A percentile compares a stretch with the other conserved stretches of the same genome.
Conservation (phyloP, 2,797 vertebrate species). For the Manis pentadactyla region DNA sequence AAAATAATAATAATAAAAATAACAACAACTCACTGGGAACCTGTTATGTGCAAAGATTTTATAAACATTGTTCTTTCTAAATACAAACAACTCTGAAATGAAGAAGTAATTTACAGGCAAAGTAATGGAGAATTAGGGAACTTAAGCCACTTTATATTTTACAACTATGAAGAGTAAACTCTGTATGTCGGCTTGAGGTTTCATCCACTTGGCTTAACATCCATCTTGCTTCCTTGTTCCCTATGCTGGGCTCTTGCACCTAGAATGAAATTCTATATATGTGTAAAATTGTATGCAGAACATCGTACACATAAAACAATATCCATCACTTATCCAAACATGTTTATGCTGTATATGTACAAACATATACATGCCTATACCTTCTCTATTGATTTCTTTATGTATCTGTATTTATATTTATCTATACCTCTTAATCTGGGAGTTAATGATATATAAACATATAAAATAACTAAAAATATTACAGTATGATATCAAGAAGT, state of each 20-base stretch:
- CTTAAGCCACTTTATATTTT: neutral
- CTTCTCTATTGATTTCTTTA: neutral
- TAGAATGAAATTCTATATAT: neutral
- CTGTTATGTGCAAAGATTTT: constrained; percentile 31
- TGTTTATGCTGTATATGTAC: too few relatives aligned
- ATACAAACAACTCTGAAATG: neutral
- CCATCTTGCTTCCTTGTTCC: neutral
- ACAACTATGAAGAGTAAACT: neutral
- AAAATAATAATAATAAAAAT: constrained; percentile 45
- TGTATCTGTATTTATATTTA: neutral
- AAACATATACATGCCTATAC: neutral
- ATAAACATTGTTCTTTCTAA: neutral
- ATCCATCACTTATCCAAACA: neutral
- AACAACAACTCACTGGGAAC: neutral
- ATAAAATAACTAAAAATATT: neutral
- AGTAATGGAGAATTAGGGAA: neutral
- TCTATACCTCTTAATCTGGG: neutral
- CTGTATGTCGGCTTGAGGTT: rapidly evolving
- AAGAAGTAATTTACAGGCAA: neutral
- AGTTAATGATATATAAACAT: constrained; percentile 17
- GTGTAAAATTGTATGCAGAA: neutral
- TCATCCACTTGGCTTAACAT: neutral
- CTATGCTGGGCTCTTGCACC: neutral
- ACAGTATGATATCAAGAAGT: neutral
- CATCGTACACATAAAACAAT: neutral